Evolutionary conservation across 2,113 vertebrate species (phyloP).

Genomic region (Origma solitaria): DNA sequence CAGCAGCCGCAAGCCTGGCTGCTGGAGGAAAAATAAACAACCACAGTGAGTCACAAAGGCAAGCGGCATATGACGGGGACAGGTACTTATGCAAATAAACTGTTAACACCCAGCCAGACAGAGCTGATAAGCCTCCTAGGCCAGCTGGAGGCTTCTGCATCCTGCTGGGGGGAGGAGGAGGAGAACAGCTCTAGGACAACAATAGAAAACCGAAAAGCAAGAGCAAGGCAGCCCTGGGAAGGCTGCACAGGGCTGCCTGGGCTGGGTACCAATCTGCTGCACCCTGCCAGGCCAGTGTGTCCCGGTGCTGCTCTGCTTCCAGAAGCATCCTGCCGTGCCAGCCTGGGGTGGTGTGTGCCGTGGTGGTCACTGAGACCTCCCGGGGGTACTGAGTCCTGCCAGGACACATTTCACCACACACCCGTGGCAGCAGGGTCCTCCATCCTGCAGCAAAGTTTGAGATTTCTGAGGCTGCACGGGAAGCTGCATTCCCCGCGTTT

Average conservation of each 20-base stretch:
- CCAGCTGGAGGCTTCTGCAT: slow-evolving; percentile 56
- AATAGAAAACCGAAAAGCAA: not conserved
- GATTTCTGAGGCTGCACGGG: not conserved
- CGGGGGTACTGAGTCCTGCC: not conserved
- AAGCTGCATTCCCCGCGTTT: not conserved
- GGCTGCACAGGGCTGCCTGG: not conserved
- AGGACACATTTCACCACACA: accelerated
- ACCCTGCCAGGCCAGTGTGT: not conserved
- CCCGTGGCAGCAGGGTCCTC: not conserved
- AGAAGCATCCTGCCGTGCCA: not conserved
- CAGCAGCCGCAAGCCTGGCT: not conserved
- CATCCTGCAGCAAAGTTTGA: not conserved
- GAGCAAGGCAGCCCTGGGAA: not conserved
- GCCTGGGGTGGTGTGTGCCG: accelerated
- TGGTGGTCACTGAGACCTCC: not conserved
- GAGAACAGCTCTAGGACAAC: not conserved
- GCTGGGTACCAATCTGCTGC: not conserved
- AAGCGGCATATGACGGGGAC: slow-evolving; percentile 32
- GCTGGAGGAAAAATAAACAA: slow-evolving; percentile 24
- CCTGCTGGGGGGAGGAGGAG: slow-evolving; percentile 18
- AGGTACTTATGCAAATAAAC: slow-evolving; percentile 63
- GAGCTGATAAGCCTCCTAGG: slow-evolving; percentile 62
- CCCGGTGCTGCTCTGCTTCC: not conserved
- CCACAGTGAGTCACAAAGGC: slow-evolving; percentile 44
- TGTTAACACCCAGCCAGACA: slow-evolving; percentile 61